Percentiles rank a stretch among this genome's conserved stretches.
These are phyloP conservation scores for Nemotelus nigrinus DNA, from an alignment of 2,888 invertebrate species.

Conservation along the genomic window DNA sequence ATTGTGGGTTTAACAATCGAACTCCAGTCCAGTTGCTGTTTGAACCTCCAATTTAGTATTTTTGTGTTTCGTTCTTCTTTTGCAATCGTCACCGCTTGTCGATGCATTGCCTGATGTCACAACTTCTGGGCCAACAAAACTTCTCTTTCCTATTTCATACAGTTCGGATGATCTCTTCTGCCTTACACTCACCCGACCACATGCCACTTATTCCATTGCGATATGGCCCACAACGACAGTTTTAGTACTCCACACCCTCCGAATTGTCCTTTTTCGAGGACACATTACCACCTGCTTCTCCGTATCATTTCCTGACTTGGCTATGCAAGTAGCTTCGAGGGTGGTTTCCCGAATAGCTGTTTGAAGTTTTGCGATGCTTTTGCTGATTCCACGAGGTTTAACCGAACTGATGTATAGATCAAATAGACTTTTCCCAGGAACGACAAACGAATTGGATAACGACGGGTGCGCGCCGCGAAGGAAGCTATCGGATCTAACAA, in stretches of 20 bases:
- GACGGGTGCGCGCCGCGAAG: not conserved
- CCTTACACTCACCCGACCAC: not conserved
- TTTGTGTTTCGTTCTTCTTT: slow-evolving; percentile 43
- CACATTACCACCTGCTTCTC: slow-evolving; percentile 9
- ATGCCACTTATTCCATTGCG: too few species aligned
- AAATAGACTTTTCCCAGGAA: not conserved
- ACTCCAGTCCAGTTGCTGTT: slow-evolving; percentile 17
- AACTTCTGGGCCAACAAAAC: not conserved
- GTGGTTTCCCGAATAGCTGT: slow-evolving; percentile 1
- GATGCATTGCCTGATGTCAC: slow-evolving; percentile 37
- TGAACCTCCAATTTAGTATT: slow-evolving; percentile 16
- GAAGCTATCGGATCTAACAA: not conserved
- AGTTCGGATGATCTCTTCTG: not conserved
- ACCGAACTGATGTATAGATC: slow-evolving; percentile 11
- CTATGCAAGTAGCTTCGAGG: slow-evolving; percentile 33
- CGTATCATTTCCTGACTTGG: slow-evolving; percentile 2
- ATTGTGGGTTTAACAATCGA: slow-evolving; percentile 18
- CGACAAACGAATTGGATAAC: not conserved
- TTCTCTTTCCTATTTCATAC: slow-evolving; percentile 5
- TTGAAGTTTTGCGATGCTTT: slow-evolving; percentile 26
- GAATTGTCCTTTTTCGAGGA: not conserved
- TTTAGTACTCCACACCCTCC: not conserved
- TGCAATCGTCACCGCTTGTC: slow-evolving; percentile 38
- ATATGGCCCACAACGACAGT: too few species aligned
- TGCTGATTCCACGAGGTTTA: slow-evolving; percentile 17